A percentile compares a stretch with the other conserved stretches of the same genome.
Evolutionary conservation across 2,888 invertebrate species (phyloP).

Genomic region (Ariolimax columbianus): DNA sequence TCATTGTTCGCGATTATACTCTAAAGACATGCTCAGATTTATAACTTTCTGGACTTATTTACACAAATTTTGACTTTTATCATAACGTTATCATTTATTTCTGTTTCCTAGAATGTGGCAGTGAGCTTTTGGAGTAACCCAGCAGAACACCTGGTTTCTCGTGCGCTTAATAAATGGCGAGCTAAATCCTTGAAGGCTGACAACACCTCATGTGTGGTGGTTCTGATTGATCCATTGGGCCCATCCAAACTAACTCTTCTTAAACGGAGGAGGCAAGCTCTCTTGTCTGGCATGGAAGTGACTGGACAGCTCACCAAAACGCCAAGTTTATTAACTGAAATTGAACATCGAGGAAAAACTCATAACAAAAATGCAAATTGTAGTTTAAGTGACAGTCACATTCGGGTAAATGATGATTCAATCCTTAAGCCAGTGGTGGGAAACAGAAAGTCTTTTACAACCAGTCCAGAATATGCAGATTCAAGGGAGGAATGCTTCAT

Average conservation of each 20-base stretch:
- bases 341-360: slow-evolving; percentile 23
- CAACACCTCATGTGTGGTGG: slow-evolving; percentile 94
- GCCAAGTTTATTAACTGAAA: slow-evolving; percentile 8
- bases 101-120: slow-evolving; percentile 65
- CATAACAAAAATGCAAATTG: slow-evolving; percentile 54
- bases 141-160: slow-evolving; percentile 91
- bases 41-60: too few species aligned
- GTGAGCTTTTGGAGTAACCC: slow-evolving; percentile 86
- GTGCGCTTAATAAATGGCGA: slow-evolving; percentile 90
- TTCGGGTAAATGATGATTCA: slow-evolving; percentile 45
- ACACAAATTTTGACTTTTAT: too few species aligned
- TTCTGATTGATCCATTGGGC: slow-evolving; percentile 93
- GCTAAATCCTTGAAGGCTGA: slow-evolving; percentile 93
- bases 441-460: neutral
- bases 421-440: slow-evolving; percentile 20
- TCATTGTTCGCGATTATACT: too few species aligned
- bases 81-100: neutral
- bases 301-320: slow-evolving; percentile 24
- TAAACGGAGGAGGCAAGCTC: slow-evolving; percentile 67
- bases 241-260: slow-evolving; percentile 78
- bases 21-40: too few species aligned
- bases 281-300: slow-evolving; percentile 46
- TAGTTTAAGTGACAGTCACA: slow-evolving; percentile 49
- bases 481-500: slow-evolving; percentile 16
- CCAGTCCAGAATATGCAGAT: neutral